Percentiles rank a stretch among this genome's conserved stretches.
These are phyloP conservation scores for Periophthalmus modestus DNA, from an alignment of 2,113 vertebrate species.

Conservation along the genomic window DNA sequence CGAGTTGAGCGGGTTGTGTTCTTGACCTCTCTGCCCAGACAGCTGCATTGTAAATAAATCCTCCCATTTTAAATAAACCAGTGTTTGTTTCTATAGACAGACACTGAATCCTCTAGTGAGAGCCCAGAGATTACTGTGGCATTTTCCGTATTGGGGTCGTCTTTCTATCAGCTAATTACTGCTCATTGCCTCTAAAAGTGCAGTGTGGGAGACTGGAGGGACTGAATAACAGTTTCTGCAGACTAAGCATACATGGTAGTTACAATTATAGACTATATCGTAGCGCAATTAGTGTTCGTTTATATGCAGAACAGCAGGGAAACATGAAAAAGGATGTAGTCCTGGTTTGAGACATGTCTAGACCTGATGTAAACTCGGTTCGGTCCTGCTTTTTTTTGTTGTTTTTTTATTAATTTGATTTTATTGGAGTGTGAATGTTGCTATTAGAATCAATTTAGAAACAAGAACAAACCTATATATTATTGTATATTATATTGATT, in stretches of 20 bases:
- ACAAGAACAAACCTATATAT: too few relatives aligned
- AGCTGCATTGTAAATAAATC: conserved; percentile 8
- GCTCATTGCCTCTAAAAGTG: conserved; percentile 53
- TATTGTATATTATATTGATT: too few relatives aligned
- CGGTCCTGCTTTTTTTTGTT: too few relatives aligned
- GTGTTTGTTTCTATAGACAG: background rate
- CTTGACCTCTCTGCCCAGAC: background rate
- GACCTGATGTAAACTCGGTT: too few relatives aligned
- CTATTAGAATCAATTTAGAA: too few relatives aligned
- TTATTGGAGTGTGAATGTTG: too few relatives aligned
- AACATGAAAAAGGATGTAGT: background rate
- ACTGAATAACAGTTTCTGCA: conserved; percentile 33
- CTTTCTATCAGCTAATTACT: conserved; percentile 67
- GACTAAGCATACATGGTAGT: background rate
- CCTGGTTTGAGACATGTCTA: background rate
- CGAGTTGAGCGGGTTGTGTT: background rate
- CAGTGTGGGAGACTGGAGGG: conserved; percentile 41
- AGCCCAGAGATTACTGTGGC: conserved; percentile 24
- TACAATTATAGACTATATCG: background rate
- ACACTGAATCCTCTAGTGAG: conserved; percentile 28
- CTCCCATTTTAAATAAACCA: conserved; percentile 16
- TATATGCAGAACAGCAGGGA: background rate
- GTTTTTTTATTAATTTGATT: too few relatives aligned
- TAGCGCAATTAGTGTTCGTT: background rate
- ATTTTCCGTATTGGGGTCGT: conserved; percentile 49